Conservation (phyloP, 2,113 vertebrate species). For the Oryzias curvinotus region DNA sequence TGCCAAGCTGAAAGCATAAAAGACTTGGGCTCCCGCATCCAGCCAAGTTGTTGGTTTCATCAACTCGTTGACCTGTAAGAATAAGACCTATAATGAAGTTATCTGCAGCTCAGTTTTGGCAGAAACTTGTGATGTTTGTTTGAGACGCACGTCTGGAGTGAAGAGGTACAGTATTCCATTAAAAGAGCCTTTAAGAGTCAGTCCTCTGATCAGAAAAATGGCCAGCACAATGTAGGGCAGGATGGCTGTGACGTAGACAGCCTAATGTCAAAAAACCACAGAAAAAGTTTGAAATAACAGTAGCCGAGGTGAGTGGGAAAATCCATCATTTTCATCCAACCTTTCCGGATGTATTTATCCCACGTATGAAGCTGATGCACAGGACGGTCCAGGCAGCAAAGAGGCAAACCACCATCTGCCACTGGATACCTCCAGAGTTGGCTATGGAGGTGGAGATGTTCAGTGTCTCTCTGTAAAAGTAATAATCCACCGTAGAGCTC, state of each 20-base stretch:
- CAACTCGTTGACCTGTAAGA: conserved; percentile 83
- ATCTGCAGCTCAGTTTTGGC: not conserved
- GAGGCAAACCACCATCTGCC: conserved; percentile 89
- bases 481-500: conserved; percentile 91
- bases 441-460: conserved; percentile 83
- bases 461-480: conserved; percentile 94
- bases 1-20: conserved; percentile 94
- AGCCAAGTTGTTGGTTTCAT: conserved; percentile 90
- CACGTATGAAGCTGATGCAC: conserved; percentile 88
- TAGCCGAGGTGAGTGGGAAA: not conserved
- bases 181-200: conserved; percentile 90
- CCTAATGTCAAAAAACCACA: conserved; percentile 70
- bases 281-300: not conserved
- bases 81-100: not conserved
- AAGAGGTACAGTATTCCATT: conserved; percentile 90
- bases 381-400: conserved; percentile 86
- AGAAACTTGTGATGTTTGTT: not conserved
- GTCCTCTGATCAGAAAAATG: conserved; percentile 92
- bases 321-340: conserved; percentile 58
- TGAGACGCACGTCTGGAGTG: conserved; percentile 86
- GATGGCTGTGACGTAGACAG: conserved; percentile 93
- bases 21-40: conserved; percentile 94
- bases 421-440: conserved; percentile 83
- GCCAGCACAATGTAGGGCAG: conserved; percentile 92
- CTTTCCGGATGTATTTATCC: conserved; percentile 97